phyloP scores from a whole-genome alignment of 2,888 invertebrate species.

The Argyra leucocephala region DNA sequence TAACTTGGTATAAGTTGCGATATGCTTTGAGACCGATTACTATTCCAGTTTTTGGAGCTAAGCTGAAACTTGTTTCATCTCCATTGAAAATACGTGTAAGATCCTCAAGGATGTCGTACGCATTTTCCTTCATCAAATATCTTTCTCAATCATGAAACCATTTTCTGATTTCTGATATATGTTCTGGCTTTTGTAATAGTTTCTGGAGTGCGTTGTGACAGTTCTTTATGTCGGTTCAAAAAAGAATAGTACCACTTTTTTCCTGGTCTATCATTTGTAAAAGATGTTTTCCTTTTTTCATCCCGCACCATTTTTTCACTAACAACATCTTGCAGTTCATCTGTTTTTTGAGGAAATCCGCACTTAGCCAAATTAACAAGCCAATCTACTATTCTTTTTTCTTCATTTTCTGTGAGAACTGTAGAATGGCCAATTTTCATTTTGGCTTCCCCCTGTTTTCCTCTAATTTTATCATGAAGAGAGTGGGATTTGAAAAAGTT shows the following conservation, averaged over 20 bases:
- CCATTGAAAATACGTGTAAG: slow-evolving; percentile 15
- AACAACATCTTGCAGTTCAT: slow-evolving; percentile 12
- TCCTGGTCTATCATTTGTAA: slow-evolving; percentile 12
- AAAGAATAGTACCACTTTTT: slow-evolving; percentile 14
- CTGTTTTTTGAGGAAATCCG: slow-evolving; percentile 13
- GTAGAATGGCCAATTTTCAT: not conserved
- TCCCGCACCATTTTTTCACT: slow-evolving; percentile 12
- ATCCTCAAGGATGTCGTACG: slow-evolving; percentile 14
- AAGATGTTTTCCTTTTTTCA: slow-evolving; percentile 12
- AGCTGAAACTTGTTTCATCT: slow-evolving; percentile 12
- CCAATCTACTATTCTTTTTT: not conserved
- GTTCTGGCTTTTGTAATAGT: slow-evolving; percentile 13
- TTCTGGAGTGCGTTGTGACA: slow-evolving; percentile 7
- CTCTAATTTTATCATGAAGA: slow-evolving; percentile 12
- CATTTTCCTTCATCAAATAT: slow-evolving; percentile 10
- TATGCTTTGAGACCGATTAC: slow-evolving; percentile 10
- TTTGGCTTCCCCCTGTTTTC: not conserved
- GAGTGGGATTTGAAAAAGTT: slow-evolving; percentile 12
- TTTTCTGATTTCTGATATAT: slow-evolving; percentile 13
- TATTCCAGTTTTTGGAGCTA: slow-evolving; percentile 13
- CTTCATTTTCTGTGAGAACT: not conserved
- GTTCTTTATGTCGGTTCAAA: slow-evolving; percentile 12
- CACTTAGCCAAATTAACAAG: slow-evolving; percentile 1
- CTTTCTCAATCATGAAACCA: slow-evolving; percentile 15
- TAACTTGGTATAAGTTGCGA: slow-evolving; percentile 7